These are phyloP conservation scores for Fulica atra DNA, from an alignment of 2,113 vertebrate species.

Conservation along the genomic window DNA sequence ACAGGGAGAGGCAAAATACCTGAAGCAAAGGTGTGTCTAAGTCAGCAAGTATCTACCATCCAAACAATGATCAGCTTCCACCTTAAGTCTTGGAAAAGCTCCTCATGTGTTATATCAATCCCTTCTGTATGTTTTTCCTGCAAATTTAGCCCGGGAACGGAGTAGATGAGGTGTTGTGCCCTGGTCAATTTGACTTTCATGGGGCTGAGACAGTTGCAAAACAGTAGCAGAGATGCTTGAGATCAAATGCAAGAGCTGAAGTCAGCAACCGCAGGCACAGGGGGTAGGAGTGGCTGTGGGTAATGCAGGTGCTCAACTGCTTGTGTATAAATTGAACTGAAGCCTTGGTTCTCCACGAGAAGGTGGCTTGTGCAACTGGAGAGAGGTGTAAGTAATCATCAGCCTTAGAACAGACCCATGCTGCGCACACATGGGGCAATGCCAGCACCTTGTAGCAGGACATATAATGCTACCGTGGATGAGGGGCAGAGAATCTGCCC, in stretches of 20 bases:
- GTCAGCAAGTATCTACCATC: not conserved
- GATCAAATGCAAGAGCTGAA: not conserved
- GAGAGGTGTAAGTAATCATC: fast-evolving
- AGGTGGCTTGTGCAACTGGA: not conserved
- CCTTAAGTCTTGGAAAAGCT: not conserved
- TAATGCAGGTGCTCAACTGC: not conserved
- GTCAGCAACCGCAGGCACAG: not conserved
- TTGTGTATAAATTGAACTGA: not conserved
- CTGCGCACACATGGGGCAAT: not conserved
- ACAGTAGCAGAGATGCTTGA: not conserved
- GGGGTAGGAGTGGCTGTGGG: not conserved
- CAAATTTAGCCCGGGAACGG: not conserved
- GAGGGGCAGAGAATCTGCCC: not conserved
- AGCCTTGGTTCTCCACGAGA: not conserved
- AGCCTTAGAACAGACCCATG: not conserved
- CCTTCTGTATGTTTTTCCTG: not conserved
- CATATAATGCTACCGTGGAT: not conserved
- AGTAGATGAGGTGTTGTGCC: not conserved
- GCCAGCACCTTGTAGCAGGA: not conserved
- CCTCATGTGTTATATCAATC: not conserved
- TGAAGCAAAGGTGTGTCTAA: conserved; percentile 1
- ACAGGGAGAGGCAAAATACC: not conserved
- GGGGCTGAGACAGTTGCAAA: not conserved
- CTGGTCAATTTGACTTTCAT: not conserved
- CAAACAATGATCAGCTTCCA: not conserved